phyloP scores from a whole-genome alignment of 1,140 invertebrate genomes.

The Phocides pigmalion region DNA sequence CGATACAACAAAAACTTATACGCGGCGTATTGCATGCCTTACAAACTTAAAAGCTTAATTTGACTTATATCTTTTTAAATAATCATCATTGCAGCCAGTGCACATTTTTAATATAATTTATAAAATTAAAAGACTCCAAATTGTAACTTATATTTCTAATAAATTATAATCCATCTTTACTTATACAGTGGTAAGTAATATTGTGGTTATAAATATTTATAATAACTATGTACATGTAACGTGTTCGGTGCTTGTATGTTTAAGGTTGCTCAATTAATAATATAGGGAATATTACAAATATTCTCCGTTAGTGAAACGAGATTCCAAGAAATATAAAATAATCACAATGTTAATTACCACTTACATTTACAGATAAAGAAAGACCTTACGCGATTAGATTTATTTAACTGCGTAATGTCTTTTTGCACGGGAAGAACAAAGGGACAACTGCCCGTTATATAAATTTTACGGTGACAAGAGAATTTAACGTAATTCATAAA shows the following conservation, averaged over 20 bases:
- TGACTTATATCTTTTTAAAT: constrained; percentile 16
- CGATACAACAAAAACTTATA: background rate
- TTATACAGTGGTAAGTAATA: constrained; percentile 10
- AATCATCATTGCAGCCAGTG: constrained; percentile 5
- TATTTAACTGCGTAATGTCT: constrained; percentile 20
- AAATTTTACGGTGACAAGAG: background rate
- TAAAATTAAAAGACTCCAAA: constrained; percentile 13
- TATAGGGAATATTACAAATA: no score
- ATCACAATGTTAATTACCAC: constrained; percentile 15
- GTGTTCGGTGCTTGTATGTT: no score
- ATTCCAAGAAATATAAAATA: background rate
- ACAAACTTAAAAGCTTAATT: background rate
- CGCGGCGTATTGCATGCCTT: background rate
- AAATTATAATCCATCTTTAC: constrained; percentile 1
- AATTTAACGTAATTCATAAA: constrained; percentile 9
- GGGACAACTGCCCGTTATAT: background rate
- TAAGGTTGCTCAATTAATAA: no score
- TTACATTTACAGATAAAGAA: no score
- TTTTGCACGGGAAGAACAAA: constrained; percentile 25
- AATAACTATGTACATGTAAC: background rate
- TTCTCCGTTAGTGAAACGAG: no score
- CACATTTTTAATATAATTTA: constrained; percentile 7
- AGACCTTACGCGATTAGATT: background rate
- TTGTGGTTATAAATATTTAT: background rate
- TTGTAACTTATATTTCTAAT: constrained; percentile 14